These are phyloP conservation scores for Erebia epiphron DNA, from an alignment of 2,888 invertebrate species.

Conservation along the genomic window DNA sequence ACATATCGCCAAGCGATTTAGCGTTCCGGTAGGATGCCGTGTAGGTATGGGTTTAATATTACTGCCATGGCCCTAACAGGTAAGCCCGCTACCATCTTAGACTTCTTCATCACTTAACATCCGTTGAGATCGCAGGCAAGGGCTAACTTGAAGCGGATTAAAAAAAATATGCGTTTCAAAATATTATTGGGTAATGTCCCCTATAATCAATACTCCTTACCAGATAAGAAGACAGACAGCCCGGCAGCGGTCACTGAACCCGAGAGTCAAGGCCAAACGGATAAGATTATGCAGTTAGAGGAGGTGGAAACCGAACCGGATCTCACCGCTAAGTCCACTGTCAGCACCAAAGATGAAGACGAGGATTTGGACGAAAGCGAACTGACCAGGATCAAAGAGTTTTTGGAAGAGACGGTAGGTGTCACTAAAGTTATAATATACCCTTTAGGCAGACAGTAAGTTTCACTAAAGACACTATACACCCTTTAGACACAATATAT, in stretches of 20 bases:
- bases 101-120: too few species aligned
- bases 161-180: too few species aligned
- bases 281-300: conserved; percentile 48
- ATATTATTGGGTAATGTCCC: too few species aligned
- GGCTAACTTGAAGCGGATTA: too few species aligned
- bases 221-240: conserved; percentile 67
- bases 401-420: conserved; percentile 70
- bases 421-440: too few species aligned
- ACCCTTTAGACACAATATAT: too few species aligned
- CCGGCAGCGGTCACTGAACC: conserved; percentile 60
- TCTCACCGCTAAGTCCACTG: conserved; percentile 51
- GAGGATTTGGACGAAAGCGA: conserved; percentile 72
- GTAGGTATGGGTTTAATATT: too few species aligned
- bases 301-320: conserved; percentile 57
- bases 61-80: too few species aligned
- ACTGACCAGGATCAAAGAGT: conserved; percentile 66
- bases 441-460: conserved; percentile 70
- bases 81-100: too few species aligned
- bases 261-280: conserved; percentile 47
- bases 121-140: too few species aligned
- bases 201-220: not conserved
- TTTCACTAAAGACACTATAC: not conserved
- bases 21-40: too few species aligned
- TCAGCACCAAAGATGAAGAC: conserved; percentile 66
- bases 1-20: too few species aligned